A percentile compares a stretch with the other conserved stretches of the same genome.
These are phyloP conservation scores for Malurus splendens DNA, from an alignment of 2,797 vertebrate genomes.

Conservation along the genomic window DNA sequence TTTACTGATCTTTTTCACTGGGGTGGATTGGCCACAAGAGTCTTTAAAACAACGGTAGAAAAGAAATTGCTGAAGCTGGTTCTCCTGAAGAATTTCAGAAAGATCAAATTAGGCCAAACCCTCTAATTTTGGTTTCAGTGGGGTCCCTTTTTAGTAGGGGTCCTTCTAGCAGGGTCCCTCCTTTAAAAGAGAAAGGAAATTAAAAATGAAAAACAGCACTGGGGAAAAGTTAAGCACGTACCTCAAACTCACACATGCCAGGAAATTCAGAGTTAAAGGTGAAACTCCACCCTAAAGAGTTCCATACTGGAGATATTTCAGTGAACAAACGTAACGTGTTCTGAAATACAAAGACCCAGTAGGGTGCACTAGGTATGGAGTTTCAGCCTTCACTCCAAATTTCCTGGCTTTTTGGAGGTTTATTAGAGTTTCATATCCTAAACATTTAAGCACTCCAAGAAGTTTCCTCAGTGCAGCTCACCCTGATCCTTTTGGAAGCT, in stretches of 20 bases:
- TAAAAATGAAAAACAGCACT: slow-evolving; percentile 52
- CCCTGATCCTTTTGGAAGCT: not conserved
- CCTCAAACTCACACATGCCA: slow-evolving; percentile 15
- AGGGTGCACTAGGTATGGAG: slow-evolving; percentile 19
- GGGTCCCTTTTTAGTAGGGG: slow-evolving; percentile 24
- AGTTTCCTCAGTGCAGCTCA: not conserved
- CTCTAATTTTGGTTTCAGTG: not conserved
- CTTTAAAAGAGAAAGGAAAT: slow-evolving; percentile 60
- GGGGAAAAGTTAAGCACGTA: slow-evolving; percentile 4
- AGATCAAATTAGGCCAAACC: not conserved
- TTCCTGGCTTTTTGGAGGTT: slow-evolving; percentile 38
- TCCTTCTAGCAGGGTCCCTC: not conserved
- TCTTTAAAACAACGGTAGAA: not conserved
- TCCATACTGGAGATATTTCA: not conserved
- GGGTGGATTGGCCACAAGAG: not conserved
- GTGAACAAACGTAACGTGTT: not conserved
- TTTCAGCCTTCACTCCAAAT: slow-evolving; percentile 33
- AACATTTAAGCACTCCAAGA: slow-evolving; percentile 8
- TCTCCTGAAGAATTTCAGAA: slow-evolving; percentile 21
- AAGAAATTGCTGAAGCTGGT: not conserved
- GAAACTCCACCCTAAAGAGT: slow-evolving; percentile 12
- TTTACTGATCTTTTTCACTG: not conserved
- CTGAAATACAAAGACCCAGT: slow-evolving; percentile 24
- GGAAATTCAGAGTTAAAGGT: slow-evolving; percentile 49
- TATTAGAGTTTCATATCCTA: slow-evolving; percentile 26